These are phyloP conservation scores for Aspidapion aeneum DNA, from an alignment of 2,888 invertebrate genomes.

Conservation along the genomic window DNA sequence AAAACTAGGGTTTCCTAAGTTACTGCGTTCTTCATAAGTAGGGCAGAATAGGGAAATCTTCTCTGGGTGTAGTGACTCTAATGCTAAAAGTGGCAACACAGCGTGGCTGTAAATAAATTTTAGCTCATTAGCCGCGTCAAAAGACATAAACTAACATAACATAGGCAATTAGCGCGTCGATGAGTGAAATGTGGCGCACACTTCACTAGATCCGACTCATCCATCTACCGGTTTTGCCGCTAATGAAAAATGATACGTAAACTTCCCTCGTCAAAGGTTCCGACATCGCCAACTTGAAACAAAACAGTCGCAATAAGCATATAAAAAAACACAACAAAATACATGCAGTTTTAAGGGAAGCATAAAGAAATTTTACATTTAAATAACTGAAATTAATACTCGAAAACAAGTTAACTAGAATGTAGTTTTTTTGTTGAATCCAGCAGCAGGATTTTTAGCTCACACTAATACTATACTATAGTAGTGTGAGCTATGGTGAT, in stretches of 20 bases:
- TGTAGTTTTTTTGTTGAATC: too few relatives aligned
- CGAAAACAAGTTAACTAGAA: too few relatives aligned
- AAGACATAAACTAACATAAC: conserved; percentile 5
- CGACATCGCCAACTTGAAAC: not conserved
- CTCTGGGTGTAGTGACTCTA: too few relatives aligned
- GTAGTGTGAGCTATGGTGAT: too few relatives aligned
- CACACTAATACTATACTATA: too few relatives aligned
- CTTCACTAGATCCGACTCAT: not conserved
- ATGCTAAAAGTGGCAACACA: too few relatives aligned
- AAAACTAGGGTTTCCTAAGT: too few relatives aligned
- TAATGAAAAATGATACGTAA: not conserved
- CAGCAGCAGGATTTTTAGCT: too few relatives aligned
- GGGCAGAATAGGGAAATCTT: too few relatives aligned
- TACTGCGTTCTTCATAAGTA: too few relatives aligned
- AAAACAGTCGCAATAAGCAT: not conserved
- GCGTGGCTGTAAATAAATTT: conserved; percentile 8
- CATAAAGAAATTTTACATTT: too few relatives aligned
- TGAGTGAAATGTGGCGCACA: not conserved
- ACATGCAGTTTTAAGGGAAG: not conserved
- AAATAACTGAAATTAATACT: too few relatives aligned
- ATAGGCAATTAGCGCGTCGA: not conserved
- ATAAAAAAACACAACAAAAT: not conserved
- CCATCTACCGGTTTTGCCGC: not conserved
- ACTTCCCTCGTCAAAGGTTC: not conserved
- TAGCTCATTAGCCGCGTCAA: conserved; percentile 14